Evolutionary conservation across 2,888 invertebrate species (phyloP).

Genomic region (Embidobia sp.): DNA sequence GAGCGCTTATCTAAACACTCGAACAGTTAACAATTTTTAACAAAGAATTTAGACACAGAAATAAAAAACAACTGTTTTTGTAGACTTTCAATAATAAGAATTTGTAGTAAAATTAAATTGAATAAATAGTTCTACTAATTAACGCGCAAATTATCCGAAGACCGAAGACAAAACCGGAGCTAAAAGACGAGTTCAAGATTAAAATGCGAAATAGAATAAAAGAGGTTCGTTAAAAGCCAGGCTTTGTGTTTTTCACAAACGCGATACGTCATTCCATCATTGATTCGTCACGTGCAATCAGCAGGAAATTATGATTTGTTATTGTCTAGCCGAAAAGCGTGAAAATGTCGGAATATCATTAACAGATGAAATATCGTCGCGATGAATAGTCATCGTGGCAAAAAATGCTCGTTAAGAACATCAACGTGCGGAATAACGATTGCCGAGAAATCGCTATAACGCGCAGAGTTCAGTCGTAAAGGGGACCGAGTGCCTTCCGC

Average conservation of each 20-base stretch:
- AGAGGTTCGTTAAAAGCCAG: not conserved
- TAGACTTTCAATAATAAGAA: no score
- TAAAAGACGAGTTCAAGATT: not conserved
- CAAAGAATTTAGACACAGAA: no score
- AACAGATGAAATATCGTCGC: slow-evolving; percentile 52
- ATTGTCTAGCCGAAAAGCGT: slow-evolving; percentile 62
- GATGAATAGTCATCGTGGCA: slow-evolving; percentile 76
- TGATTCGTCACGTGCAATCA: slow-evolving; percentile 50
- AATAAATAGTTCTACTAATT: no score
- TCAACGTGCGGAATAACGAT: slow-evolving; percentile 76
- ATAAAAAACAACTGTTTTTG: no score
- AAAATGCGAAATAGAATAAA: not conserved
- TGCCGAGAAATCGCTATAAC: slow-evolving; percentile 74
- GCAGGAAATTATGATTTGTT: slow-evolving; percentile 45
- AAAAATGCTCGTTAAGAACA: slow-evolving; percentile 78
- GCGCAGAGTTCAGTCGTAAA: slow-evolving; percentile 80
- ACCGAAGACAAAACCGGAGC: no score
- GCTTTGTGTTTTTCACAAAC: slow-evolving; percentile 28
- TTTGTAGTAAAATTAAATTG: no score
- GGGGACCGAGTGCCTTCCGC: slow-evolving; percentile 81
- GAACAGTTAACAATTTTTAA: no score
- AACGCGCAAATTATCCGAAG: no score
- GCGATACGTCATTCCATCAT: slow-evolving; percentile 33
- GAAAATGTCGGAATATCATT: slow-evolving; percentile 59
- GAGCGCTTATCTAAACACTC: no score